phyloP scores from a whole-genome alignment of 1,140 invertebrate genomes.

The Penaeus chinensis region DNA sequence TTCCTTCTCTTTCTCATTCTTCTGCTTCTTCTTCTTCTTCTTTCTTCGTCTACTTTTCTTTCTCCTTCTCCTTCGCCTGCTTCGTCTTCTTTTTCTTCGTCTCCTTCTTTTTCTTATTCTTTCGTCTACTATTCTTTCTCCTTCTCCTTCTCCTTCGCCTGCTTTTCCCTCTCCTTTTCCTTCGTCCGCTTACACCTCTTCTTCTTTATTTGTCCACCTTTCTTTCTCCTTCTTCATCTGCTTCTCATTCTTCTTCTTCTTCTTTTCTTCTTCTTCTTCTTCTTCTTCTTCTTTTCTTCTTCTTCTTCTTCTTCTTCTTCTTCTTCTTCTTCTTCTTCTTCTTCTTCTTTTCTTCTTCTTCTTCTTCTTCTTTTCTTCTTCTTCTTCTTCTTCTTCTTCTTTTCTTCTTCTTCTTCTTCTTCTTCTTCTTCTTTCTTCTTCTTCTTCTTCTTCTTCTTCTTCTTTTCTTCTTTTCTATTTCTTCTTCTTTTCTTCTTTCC shows the following conservation, averaged over 20 bases:
- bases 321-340: not conserved
- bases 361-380: not conserved
- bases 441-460: not conserved
- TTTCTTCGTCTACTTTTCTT: not conserved
- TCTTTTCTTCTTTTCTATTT: not conserved
- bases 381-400: not conserved
- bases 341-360: not conserved
- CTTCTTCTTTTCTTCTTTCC: not conserved
- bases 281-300: not conserved
- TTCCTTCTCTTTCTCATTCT: not conserved
- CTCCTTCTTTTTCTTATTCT: not conserved
- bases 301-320: not conserved
- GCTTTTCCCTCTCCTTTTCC: not conserved
- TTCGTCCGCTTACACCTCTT: not conserved
- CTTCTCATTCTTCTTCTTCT: not conserved
- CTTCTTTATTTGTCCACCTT: not conserved
- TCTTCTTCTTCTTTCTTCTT: not conserved
- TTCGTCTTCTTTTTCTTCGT: not conserved
- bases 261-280: not conserved
- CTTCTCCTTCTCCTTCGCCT: not conserved
- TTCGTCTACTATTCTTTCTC: not conserved
- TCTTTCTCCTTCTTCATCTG: not conserved
- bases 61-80: not conserved
- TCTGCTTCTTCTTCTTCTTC: not conserved
- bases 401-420: not conserved